phyloP scores from a whole-genome alignment of 1,140 invertebrate species.

The Holcopasites calliopsidis region DNA sequence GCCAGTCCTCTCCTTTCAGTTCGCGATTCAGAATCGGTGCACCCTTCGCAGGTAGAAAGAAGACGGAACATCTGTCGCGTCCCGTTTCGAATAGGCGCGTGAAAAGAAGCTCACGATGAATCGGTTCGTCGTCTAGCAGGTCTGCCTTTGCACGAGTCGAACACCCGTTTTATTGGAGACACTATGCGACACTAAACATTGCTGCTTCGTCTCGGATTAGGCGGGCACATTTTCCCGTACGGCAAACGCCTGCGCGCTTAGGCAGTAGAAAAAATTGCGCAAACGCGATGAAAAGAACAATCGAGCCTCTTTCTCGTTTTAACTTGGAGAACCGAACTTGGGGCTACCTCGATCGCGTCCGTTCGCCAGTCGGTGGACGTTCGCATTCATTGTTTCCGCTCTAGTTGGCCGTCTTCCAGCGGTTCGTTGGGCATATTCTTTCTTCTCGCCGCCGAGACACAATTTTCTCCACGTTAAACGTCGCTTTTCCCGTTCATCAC shows the following conservation, averaged over 20 bases:
- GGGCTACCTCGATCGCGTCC: background rate
- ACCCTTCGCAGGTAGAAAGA: slow-evolving; percentile 20
- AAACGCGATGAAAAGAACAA: too few relatives aligned
- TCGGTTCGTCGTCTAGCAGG: slow-evolving; percentile 50
- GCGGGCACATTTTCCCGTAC: too few relatives aligned
- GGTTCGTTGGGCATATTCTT: slow-evolving; percentile 13
- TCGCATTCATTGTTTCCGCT: slow-evolving; percentile 33
- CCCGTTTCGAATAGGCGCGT: slow-evolving; percentile 23
- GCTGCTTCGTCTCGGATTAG: slow-evolving; percentile 15
- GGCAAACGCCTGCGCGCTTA: too few relatives aligned
- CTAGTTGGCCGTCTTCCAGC: slow-evolving; percentile 40
- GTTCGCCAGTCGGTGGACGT: background rate
- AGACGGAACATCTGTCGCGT: slow-evolving; percentile 44
- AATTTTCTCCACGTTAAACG: slow-evolving; percentile 30
- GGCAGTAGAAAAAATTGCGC: too few relatives aligned
- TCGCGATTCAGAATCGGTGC: background rate
- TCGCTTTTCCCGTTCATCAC: slow-evolving; percentile 37
- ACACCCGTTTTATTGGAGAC: too few relatives aligned
- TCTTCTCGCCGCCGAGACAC: slow-evolving; percentile 14
- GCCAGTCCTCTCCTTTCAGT: background rate
- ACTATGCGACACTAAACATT: too few relatives aligned
- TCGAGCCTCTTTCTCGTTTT: too few relatives aligned
- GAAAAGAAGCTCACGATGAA: slow-evolving; percentile 19
- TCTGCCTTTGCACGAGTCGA: slow-evolving; percentile 8
- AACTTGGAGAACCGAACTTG: background rate